These are phyloP conservation scores for Galaxias olidus DNA, from an alignment of 2,797 vertebrate species.

Conservation along the genomic window DNA sequence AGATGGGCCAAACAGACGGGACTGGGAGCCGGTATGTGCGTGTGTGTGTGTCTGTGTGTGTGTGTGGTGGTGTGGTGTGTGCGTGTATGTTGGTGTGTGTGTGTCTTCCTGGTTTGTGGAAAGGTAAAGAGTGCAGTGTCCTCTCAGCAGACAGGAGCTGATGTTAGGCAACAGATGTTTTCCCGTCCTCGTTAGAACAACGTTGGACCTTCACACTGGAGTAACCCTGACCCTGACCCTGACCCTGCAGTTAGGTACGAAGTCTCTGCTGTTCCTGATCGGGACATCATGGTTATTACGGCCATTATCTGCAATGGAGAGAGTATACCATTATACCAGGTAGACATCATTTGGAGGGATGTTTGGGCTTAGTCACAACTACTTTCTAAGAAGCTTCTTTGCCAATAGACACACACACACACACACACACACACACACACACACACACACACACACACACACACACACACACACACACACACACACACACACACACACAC, in stretches of 20 bases:
- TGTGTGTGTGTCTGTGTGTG: not conserved
- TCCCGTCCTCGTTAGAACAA: constrained; percentile 57
- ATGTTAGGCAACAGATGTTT: constrained; percentile 72
- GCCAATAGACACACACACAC: not conserved
- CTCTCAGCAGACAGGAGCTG: constrained; percentile 26
- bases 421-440: not conserved
- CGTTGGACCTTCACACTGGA: constrained; percentile 52
- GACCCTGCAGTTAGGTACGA: no score
- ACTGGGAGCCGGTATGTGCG: constrained; percentile 21
- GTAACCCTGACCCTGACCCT: no score
- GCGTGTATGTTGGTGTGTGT: not conserved
- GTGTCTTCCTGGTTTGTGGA: constrained; percentile 16
- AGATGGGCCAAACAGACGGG: constrained; percentile 75
- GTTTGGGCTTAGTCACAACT: not conserved
- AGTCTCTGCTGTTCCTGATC: no score
- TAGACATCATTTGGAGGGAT: no score
- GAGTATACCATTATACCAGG: no score
- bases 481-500: not conserved
- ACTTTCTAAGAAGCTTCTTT: not conserved
- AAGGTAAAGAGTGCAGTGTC: constrained; percentile 18
- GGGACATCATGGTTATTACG: no score
- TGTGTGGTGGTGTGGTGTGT: constrained; percentile 5
- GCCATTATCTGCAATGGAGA: no score
- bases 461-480: not conserved
- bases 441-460: not conserved